Evolutionary conservation across 2,113 vertebrate species (phyloP).

Genomic region (Rafetus swinhoei): DNA sequence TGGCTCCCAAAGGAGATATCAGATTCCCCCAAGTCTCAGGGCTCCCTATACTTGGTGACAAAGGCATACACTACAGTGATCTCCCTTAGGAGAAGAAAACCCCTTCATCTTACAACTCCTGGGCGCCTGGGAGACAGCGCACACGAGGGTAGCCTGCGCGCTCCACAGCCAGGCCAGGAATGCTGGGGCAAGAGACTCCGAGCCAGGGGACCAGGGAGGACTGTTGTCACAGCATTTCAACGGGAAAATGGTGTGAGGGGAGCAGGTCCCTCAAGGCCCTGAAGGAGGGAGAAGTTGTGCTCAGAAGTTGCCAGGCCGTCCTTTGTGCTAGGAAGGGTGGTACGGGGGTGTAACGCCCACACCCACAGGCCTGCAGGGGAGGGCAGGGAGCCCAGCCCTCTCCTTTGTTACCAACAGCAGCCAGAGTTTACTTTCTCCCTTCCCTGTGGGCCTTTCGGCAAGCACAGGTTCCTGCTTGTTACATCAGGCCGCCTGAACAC

Average conservation of each 20-base stretch:
- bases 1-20: no score
- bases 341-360: background rate
- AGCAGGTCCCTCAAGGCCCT: accelerated
- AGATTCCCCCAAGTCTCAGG: background rate
- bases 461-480: conserved; percentile 33
- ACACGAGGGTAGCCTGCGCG: background rate
- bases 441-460: background rate
- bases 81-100: background rate
- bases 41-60: background rate
- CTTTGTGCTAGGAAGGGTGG: background rate
- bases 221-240: accelerated
- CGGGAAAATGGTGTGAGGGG: background rate
- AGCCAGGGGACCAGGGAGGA: background rate
- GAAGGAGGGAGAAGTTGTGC: background rate
- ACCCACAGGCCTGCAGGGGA: background rate
- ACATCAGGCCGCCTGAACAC: background rate
- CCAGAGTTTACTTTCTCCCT: conserved; percentile 8
- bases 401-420: background rate
- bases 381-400: accelerated
- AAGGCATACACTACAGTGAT: background rate
- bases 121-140: background rate
- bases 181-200: background rate
- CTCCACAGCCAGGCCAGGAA: background rate
- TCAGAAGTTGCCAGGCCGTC: accelerated
- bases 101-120: background rate